Conservation (phyloP, 2,888 invertebrate species). For the Petrophora chlorosata region DNA sequence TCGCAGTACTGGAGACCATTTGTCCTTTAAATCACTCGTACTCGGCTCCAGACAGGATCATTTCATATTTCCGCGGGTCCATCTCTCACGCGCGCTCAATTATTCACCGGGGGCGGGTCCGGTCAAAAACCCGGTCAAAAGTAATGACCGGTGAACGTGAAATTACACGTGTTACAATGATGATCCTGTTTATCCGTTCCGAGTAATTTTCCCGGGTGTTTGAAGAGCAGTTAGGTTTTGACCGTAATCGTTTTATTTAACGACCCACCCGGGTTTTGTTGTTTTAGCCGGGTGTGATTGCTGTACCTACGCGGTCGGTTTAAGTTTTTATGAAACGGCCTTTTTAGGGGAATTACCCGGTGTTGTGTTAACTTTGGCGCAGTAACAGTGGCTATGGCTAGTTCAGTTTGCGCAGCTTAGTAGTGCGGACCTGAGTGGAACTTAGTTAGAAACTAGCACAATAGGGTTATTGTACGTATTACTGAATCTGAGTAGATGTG, state of each 20-base stretch:
- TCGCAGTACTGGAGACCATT: no score
- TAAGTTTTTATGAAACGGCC: slow-evolving; percentile 40
- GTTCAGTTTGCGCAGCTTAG: slow-evolving; percentile 7
- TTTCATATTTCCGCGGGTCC: slow-evolving; percentile 77
- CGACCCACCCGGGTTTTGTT: slow-evolving; percentile 42
- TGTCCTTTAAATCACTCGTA: slow-evolving; percentile 36
- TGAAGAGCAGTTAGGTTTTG: slow-evolving; percentile 72
- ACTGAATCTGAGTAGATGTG: background rate
- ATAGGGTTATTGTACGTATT: background rate
- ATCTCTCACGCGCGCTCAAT: slow-evolving; percentile 73
- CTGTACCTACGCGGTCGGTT: slow-evolving; percentile 40
- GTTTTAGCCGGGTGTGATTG: slow-evolving; percentile 43
- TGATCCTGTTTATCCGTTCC: slow-evolving; percentile 69
- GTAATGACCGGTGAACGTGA: slow-evolving; percentile 75
- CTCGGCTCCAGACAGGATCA: slow-evolving; percentile 62
- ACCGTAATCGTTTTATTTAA: slow-evolving; percentile 69
- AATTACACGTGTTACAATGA: slow-evolving; percentile 80
- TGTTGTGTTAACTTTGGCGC: slow-evolving; percentile 12
- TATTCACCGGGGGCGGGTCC: slow-evolving; percentile 61
- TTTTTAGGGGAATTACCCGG: slow-evolving; percentile 21
- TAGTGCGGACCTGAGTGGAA: background rate
- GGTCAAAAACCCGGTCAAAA: slow-evolving; percentile 59
- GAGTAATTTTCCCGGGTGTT: slow-evolving; percentile 64
- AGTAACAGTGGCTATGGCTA: slow-evolving; percentile 7
- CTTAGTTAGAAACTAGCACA: background rate